Conservation (phyloP, 2,797 vertebrate species). For the Anas georgica region DNA sequence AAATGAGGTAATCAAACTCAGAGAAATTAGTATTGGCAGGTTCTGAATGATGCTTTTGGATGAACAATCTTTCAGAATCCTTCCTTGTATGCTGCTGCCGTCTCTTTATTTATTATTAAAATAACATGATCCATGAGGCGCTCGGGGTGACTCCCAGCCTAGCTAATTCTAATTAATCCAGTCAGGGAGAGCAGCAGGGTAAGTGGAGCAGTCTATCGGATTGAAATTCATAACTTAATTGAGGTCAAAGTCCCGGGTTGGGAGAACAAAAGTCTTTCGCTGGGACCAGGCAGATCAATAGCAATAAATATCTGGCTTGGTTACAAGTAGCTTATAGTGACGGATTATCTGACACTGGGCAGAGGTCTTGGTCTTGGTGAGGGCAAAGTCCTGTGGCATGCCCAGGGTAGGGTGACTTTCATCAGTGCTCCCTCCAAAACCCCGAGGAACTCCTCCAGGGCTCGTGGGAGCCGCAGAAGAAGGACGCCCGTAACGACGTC, state of each 20-base stretch:
- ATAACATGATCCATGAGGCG: slow-evolving; percentile 93
- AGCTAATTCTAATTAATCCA: slow-evolving; percentile 99
- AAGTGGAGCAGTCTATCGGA: slow-evolving; percentile 97
- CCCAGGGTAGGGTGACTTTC: slow-evolving; percentile 52
- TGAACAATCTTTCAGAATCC: slow-evolving; percentile 84
- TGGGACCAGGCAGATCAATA: slow-evolving; percentile 97
- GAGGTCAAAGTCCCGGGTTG: slow-evolving; percentile 96
- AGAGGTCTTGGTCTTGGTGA: slow-evolving; percentile 77
- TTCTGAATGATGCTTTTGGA: slow-evolving; percentile 81
- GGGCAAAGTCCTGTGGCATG: slow-evolving; percentile 67
- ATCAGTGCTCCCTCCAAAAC: slow-evolving; percentile 48
- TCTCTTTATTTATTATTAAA: slow-evolving; percentile 93
- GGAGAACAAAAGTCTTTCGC: slow-evolving; percentile 97
- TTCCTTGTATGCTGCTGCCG: slow-evolving; percentile 76
- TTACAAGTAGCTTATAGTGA: slow-evolving; percentile 84
- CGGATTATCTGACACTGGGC: slow-evolving; percentile 84
- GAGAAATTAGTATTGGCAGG: slow-evolving; percentile 87
- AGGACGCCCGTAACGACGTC: neutral
- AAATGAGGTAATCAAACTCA: slow-evolving; percentile 80
- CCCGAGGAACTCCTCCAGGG: slow-evolving; percentile 2
- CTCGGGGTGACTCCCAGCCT: slow-evolving; percentile 86
- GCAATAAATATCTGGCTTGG: slow-evolving; percentile 98
- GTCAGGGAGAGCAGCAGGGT: slow-evolving; percentile 87
- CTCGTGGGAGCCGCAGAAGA: neutral
- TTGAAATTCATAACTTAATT: slow-evolving; percentile 99